Base-by-base conservation (phyloP, 2,113 vertebrate genomes). In the Istiophorus platypterus region DNA sequence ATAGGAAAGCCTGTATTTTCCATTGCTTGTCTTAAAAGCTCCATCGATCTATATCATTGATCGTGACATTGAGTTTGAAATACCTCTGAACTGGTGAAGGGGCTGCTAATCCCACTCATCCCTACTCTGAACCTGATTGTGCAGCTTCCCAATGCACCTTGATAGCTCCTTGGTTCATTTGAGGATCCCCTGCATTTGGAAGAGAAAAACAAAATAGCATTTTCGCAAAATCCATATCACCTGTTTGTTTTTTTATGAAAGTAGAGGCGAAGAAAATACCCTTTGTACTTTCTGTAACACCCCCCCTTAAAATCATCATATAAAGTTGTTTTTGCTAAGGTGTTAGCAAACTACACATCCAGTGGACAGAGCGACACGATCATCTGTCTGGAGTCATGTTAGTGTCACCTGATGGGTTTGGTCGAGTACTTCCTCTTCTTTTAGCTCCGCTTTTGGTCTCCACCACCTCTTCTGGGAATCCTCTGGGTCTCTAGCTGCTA, bases 41-140 rank as follows among this genome's bases (percentile, higher is more conserved):
- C 22, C 20, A 22, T 7, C 17, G 31, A 52, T 68, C 56, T 34
- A 27, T 51, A 62, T 49, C 29, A 62, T 74, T 42, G 77, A 71
- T 71, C 34, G 31, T 29, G 31, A 31, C 27, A 59, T 5, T 7
- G 29, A n/a, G 20, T n/a, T 22, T 10, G 51, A 52, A 52, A 52
- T n/a, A 2, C n/a, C 51, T 20, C 47, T 49, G 17, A 5, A 49
- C 47, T 49, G 18, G 0, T n/a, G 51, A 52, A n/a, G 20, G 20
- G 7, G 51, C 51, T n/a, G 51, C 22, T n/a, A n/a, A 22, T n/a
- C 7, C 51, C 51, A n/a, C 20, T n/a, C 20, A 11, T n/a, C 51
- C 51, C 51, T n/a, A n/a, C 51, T 52, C 7, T 12, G 61, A 63
- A 7, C 41, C 10, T 41, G 1, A 63, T 63, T n/a, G 14, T 39